Evolutionary conservation across 2,797 vertebrate species (phyloP), one percentile per base, ranked within the genome.

Genomic region (Sebastes minor): DNA sequence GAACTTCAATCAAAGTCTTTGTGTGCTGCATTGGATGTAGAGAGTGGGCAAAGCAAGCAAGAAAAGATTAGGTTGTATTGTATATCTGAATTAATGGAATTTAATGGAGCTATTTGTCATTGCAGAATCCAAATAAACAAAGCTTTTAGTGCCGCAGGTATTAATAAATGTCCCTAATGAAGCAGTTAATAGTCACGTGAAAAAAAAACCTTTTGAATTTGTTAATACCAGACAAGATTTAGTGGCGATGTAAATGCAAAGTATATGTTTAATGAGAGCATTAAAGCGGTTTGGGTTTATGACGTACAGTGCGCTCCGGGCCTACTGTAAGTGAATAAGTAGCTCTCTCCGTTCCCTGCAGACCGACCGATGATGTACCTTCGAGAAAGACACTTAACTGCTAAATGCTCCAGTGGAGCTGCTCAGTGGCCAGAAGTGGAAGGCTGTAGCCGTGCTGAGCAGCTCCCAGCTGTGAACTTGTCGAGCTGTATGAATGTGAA

Each of bases 331-430:
- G 67, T 77, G 78, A 86, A 89, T 72, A 80, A 85, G 63, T 68
- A 42, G 73, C 71, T 80, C 74, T 35, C 68, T 70, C 35, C 35
- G 0, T 61, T 85, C 63, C 74, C 81, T 60, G 46, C 65, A 82
- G 84, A 75, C 72, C 30, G 16, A 64, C 65, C 46, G 5, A 65
- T 86, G 90, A 85, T 84, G 80, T 80, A 74, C 78, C 85, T 88
- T 68, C 35, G 23, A 85, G 82, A 85, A 78, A 86, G 78, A 88
- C 86, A 89, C 86, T 90, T 80, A 71, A 52, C 87, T 83, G 86
- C 88, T 92, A 88, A 92, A 90, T 86, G 90, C 91, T 93, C 87
- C 88, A 89, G 74, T 91, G 91, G 78, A 92, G 91, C 89, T 88
- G 87, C 83, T 90, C 90, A 53, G 81, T 57, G 86, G 72, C 84